Percentiles rank a stretch among this genome's conserved stretches.
These are phyloP conservation scores for Gnathonemus echidnorhynchus DNA, from an alignment of 2,113 vertebrate species.

Conservation along the genomic window DNA sequence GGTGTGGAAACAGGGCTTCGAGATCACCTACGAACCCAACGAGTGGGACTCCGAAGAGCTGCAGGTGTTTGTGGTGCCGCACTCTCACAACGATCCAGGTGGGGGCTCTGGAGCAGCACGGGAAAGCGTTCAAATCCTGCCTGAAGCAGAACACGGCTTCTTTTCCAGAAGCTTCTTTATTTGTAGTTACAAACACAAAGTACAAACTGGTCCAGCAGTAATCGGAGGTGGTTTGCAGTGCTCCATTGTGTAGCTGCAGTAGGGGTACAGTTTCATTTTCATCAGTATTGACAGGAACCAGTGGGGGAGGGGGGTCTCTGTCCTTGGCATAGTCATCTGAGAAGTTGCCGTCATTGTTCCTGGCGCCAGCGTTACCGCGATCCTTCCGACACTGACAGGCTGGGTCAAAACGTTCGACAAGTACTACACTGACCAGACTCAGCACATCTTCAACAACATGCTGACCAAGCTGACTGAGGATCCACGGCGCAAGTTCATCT, in stretches of 20 bases:
- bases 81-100: slow-evolving; percentile 98
- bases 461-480: slow-evolving; percentile 89
- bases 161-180: background rate
- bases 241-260: background rate
- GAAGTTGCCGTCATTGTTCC: background rate
- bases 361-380: background rate
- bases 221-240: background rate
- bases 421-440: slow-evolving; percentile 92
- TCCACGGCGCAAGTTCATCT: slow-evolving; percentile 87
- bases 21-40: slow-evolving; percentile 77
- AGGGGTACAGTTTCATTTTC: background rate
- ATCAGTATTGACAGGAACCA: background rate
- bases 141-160: background rate
- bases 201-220: background rate
- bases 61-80: slow-evolving; percentile 91
- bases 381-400: slow-evolving; percentile 52
- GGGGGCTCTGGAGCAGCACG: slow-evolving; percentile 29
- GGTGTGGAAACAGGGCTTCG: slow-evolving; percentile 97
- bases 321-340: background rate
- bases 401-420: slow-evolving; percentile 99
- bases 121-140: background rate
- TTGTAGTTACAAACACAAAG: background rate
- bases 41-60: slow-evolving; percentile 86
- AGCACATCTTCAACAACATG: slow-evolving; percentile 97
- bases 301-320: background rate